phyloP scores from a whole-genome alignment of 1,140 invertebrate species.

The Cotesia glomerata region DNA sequence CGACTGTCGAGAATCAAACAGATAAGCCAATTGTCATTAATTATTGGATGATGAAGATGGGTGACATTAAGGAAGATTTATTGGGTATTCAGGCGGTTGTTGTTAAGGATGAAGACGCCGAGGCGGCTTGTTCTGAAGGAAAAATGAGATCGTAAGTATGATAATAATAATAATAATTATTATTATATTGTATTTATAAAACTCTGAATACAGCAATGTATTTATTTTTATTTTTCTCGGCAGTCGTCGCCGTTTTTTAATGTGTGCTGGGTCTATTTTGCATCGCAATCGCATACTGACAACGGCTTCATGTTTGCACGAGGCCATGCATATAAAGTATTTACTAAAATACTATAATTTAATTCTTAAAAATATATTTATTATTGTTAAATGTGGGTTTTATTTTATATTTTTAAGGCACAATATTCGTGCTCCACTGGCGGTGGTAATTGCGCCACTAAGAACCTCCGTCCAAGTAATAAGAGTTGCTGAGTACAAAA shows the following conservation, averaged over 20 bases:
- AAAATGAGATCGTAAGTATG: conserved; percentile 31
- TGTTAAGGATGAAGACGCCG: conserved; percentile 39
- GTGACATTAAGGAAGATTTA: conserved; percentile 27
- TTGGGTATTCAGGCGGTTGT: conserved; percentile 39
- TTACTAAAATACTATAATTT: background rate
- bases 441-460: conserved; percentile 33
- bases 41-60: conserved; percentile 36
- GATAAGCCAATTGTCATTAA: background rate
- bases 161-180: background rate
- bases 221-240: conserved; percentile 23
- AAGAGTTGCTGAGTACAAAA: conserved; percentile 31
- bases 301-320: conserved; percentile 43
- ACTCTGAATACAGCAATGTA: background rate
- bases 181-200: background rate
- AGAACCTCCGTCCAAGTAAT: conserved; percentile 35
- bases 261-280: conserved; percentile 45
- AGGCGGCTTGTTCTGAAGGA: conserved; percentile 23
- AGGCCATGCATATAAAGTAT: conserved; percentile 40
- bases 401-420: conserved; percentile 28
- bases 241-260: conserved; percentile 37
- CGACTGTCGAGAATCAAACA: no score
- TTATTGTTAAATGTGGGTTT: background rate
- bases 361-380: background rate
- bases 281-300: conserved; percentile 40
- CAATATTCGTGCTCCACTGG: conserved; percentile 36